Percentiles rank a stretch among this genome's conserved stretches.
These are phyloP conservation scores for Psophia crepitans DNA, from an alignment of 2,113 vertebrate species.

Conservation along the genomic window DNA sequence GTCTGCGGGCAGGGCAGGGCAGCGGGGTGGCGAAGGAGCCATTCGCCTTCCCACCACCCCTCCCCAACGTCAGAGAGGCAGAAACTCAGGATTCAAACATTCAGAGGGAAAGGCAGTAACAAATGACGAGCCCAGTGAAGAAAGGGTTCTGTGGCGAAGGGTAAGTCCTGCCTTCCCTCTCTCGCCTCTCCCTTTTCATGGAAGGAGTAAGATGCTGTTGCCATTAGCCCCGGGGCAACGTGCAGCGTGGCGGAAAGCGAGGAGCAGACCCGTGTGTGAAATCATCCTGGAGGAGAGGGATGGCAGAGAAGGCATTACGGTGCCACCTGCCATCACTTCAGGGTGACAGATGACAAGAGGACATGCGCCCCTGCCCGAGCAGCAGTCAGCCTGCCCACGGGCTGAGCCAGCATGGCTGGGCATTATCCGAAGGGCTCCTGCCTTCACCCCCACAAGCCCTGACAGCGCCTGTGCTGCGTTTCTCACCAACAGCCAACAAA, in stretches of 20 bases:
- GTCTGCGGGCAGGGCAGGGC: background rate
- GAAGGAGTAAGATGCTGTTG: background rate
- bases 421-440: background rate
- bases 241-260: background rate
- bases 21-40: fast-evolving
- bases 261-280: background rate
- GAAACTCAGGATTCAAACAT: background rate
- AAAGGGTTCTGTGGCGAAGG: background rate
- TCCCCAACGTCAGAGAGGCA: background rate
- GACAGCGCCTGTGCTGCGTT: background rate
- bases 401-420: fast-evolving
- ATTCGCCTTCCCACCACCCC: background rate
- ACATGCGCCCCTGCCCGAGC: background rate
- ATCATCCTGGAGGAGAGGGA: background rate
- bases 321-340: background rate
- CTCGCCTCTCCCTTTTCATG: background rate
- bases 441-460: background rate
- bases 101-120: background rate
- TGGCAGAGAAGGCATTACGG: background rate
- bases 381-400: background rate
- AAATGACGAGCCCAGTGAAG: background rate
- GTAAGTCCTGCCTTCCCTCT: background rate
- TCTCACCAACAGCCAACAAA: background rate
- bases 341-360: background rate
- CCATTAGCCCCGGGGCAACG: background rate